Base-by-base conservation (phyloP, 2,113 vertebrate genomes). In the Melanotaenia duboulayi region DNA sequence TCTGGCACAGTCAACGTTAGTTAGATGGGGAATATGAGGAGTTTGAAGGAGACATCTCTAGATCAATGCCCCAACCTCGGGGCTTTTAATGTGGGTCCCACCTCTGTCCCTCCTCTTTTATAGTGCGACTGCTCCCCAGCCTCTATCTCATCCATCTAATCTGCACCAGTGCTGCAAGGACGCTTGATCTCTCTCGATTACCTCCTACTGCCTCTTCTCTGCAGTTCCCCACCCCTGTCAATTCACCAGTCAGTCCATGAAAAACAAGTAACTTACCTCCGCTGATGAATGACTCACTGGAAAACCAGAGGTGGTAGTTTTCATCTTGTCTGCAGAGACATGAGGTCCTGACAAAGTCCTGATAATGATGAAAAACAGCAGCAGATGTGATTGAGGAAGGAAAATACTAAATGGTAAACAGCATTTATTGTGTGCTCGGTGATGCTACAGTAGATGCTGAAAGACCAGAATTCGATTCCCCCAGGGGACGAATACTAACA, bases 1-100 rank as follows among this genome's bases (percentile, higher is more conserved):
- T 93, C 89, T 84, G 78, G 55, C 42, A 77, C 80, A 77, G 85
- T 89, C 89, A 91, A 89, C 93, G 89, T 90, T 89, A 83, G 88
- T 82, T 75, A 80, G 84, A 82, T 88, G 73, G 75, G 54, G 85
- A 78, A 87, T 88, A 81, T 82, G 63, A 37, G 40, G 71, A 74
- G 76, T 89, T 88, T 89, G 64, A 87, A 76, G 76, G 82, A 87
- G 83, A 86, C 79, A 84, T 89, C 64, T 90, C 71, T 57, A 87
- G 77, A 87, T 87, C 84, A 84, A 49, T 80, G 52, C 61, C 35
- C 11, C 6, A 63, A 64, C 83, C 77, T 71, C 22, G 19, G 69
- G 87, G 65, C 59, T 76, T 83, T 72, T 54, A 68, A 60, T 71
- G 32, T 20, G 37, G 70, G 32, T 62, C 70, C 63, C 66, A 55